phyloP scores from a whole-genome alignment of 2,113 vertebrate genomes.

The Bufo gargarizans region DNA sequence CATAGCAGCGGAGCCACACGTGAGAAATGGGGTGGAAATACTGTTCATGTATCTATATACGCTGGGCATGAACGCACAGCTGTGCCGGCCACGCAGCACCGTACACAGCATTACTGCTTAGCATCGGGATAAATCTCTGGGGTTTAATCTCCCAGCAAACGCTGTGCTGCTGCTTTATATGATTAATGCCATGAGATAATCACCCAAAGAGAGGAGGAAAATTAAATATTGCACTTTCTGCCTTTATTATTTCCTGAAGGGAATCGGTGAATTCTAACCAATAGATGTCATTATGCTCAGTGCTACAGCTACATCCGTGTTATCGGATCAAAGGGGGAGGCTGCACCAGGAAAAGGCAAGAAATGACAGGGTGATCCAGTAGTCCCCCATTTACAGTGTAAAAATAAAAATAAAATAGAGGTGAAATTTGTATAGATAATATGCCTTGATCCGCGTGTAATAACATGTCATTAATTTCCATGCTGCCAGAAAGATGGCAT shows the following conservation, averaged over 20 bases:
- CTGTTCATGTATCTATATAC: background rate
- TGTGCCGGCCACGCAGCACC: background rate
- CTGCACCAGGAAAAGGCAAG: no score
- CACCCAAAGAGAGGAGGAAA: background rate
- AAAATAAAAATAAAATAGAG: no score
- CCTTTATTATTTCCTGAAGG: background rate
- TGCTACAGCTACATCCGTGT: background rate
- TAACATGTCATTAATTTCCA: no score
- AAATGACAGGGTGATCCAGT: no score
- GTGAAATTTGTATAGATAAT: no score
- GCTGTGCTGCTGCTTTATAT: background rate
- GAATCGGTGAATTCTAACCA: background rate
- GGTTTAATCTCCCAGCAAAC: background rate
- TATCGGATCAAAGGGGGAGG: no score
- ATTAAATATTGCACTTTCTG: background rate
- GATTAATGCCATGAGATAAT: constrained; percentile 3
- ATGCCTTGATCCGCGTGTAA: no score
- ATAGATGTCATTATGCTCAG: background rate
- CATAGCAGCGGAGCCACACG: no score
- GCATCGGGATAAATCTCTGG: background rate
- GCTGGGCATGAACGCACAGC: background rate
- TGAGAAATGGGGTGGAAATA: background rate
- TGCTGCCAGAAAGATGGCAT: no score
- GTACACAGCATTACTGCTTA: background rate
- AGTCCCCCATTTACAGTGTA: no score